Evolutionary conservation across 1,140 invertebrate genomes (phyloP), one percentile per base, ranked within the genome.

Genomic region (Trichogramma pretiosum): DNA sequence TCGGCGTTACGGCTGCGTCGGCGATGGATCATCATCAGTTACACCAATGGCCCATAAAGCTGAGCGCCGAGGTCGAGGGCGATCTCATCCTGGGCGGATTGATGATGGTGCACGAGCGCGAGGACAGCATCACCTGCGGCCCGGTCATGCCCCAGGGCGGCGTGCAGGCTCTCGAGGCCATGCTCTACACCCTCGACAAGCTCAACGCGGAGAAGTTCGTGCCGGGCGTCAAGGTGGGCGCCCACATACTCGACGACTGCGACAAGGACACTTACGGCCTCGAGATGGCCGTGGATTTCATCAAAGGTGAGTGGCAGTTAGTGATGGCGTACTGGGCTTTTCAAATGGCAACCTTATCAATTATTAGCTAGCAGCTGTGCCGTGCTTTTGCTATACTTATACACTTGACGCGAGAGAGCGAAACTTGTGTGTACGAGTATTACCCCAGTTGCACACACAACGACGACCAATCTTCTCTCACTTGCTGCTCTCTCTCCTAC

Each of bases 201-300:
- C 77, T 94, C 13, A 95, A 95, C 67, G 64, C 73, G 17, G 65
- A 75, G 36, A 62, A 77, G 26, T 64, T 73, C 35, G 68, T 89
- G 23, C 85, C 86, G 0, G 88, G 89, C 22, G 79, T 93, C 16
- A 85, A 75, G 28, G 70, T 95, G 8, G 92, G 92, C 7, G 88
- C 89, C 2, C 85, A 93, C 61, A 84, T 94, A 19, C 76, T 95
- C 40, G 92, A 96, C 62, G 93, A 97, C 65, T 97, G 93, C 69
- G 93, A 96, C 70, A 89, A 91, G 69, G 93, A 97, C 63, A 96
- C 92, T 2, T 95, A 94, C 64, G 93, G 93, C 5, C 71, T 96
- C 28, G 92, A 96, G 61, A 94, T 96, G 82, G 89, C 92, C 7
- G 87, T 96, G 7, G 92, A 96, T 68, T 97, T 97, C 64, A 96